phyloP scores from a whole-genome alignment of 2,888 invertebrate genomes.

The Ophion ventricosus region DNA sequence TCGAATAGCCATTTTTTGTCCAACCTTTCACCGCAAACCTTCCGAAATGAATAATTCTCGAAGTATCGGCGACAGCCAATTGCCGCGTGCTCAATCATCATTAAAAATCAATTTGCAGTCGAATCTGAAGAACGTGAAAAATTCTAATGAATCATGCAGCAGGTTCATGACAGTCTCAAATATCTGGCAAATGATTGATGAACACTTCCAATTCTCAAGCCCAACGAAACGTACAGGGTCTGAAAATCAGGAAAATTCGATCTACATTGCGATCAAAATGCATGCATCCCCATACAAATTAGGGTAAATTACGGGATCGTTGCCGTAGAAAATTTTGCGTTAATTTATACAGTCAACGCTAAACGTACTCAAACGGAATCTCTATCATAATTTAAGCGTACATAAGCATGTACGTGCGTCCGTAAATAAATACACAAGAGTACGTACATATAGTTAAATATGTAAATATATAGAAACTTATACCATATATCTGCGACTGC shows the following conservation, averaged over 20 bases:
- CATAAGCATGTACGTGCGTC: neutral
- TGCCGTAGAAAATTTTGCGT: neutral
- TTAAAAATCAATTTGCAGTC: neutral
- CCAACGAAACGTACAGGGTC: neutral
- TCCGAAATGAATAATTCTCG: neutral
- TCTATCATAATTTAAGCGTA: neutral
- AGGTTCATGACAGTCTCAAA: neutral
- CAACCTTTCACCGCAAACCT: neutral
- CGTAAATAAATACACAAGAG: no score
- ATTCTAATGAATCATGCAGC: neutral
- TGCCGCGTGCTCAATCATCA: neutral
- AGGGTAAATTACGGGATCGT: neutral
- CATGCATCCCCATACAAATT: neutral
- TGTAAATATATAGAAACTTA: neutral
- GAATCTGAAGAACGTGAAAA: neutral
- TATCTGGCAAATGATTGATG: neutral
- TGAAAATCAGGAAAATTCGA: no score
- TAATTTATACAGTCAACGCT: neutral
- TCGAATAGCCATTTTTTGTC: neutral
- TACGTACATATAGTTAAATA: neutral
- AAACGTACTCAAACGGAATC: neutral
- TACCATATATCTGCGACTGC: neutral
- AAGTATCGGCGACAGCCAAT: neutral
- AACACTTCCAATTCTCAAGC: neutral
- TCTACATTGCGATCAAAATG: no score